Conservation (phyloP, 2,113 vertebrate genomes). For the Lepidothrix coronata region DNA sequence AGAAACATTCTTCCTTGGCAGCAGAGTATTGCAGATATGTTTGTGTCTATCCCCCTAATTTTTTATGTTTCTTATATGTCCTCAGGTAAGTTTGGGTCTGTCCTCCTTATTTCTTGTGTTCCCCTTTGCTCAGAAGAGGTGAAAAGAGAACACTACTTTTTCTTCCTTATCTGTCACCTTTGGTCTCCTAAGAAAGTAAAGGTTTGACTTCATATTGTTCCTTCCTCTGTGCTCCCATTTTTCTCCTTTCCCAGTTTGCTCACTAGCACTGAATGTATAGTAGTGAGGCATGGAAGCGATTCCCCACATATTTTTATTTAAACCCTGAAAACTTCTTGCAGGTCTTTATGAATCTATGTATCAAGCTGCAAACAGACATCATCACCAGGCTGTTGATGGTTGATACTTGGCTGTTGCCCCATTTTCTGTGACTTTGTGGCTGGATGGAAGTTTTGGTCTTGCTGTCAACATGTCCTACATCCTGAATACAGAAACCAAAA, state of each 20-base stretch:
- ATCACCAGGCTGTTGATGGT: background rate
- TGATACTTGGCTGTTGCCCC: background rate
- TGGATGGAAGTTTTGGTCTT: background rate
- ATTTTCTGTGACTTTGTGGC: background rate
- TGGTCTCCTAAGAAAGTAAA: background rate
- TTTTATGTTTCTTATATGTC: background rate
- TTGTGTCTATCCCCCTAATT: background rate
- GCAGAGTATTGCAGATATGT: background rate
- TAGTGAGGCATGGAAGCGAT: background rate
- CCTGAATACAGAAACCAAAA: background rate
- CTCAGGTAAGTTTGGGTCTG: background rate
- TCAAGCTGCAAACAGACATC: background rate
- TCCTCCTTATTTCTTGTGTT: background rate
- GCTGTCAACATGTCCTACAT: background rate
- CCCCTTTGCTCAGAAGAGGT: background rate
- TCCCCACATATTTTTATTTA: background rate
- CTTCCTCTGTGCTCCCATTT: background rate
- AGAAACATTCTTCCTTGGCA: background rate
- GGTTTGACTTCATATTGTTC: background rate
- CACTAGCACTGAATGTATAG: background rate
- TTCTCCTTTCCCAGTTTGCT: background rate
- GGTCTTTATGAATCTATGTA: background rate
- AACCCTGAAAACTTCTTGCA: background rate
- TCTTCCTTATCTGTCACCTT: background rate
- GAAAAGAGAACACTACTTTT: background rate